Percentiles rank a stretch among this genome's conserved stretches.
Conservation (phyloP, 1,140 invertebrate genomes). For the Brachionus asplanchnoidis region DNA sequence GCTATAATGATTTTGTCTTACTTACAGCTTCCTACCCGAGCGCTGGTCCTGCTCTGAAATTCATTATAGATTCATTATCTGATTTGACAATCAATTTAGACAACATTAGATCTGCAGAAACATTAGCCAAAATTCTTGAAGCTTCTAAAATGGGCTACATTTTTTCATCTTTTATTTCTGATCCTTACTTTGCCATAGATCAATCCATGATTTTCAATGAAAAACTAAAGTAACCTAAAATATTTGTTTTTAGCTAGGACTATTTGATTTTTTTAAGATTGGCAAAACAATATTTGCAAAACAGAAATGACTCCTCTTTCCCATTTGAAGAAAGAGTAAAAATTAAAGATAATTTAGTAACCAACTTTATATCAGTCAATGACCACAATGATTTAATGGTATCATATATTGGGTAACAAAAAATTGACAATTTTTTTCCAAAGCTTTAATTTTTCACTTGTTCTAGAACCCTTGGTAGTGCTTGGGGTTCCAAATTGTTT, state of each 20-base stretch:
- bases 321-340: not conserved
- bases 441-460: not conserved
- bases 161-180: not conserved
- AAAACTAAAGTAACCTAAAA: not conserved
- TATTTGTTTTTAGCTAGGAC: not conserved
- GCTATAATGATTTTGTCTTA: constrained; percentile 8
- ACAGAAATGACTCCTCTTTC: not conserved
- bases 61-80: not conserved
- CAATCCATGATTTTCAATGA: not conserved
- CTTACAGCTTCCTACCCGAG: constrained; percentile 7
- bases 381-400: constrained; percentile 42
- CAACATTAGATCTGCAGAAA: not conserved
- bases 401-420: constrained; percentile 25
- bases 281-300: constrained; percentile 3
- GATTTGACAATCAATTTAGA: not conserved
- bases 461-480: not conserved
- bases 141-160: constrained; percentile 21
- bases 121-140: not conserved
- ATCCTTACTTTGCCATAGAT: not conserved
- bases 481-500: not conserved
- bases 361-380: constrained; percentile 25
- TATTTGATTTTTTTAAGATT: not conserved
- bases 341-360: not conserved
- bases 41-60: not conserved
- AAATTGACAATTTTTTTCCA: not conserved